Evolutionary conservation across 2,797 vertebrate species (phyloP).

Genomic region (Melanotaenia boesemani): DNA sequence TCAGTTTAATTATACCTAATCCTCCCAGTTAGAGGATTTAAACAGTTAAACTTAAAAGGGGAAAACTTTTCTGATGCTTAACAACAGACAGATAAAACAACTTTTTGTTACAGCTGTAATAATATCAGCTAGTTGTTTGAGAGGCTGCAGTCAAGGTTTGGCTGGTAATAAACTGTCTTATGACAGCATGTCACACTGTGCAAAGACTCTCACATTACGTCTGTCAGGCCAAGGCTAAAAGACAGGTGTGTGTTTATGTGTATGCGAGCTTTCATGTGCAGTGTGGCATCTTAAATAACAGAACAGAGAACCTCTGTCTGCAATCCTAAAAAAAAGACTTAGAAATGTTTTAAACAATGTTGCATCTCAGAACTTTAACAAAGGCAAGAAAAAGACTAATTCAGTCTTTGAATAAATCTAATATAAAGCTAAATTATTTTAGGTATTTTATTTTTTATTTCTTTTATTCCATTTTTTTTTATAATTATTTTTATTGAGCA

Average conservation of each 20-base stretch:
- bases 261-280: conserved; percentile 9
- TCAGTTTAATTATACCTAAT: background rate
- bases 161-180: conserved; percentile 25
- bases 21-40: background rate
- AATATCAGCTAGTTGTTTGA: no score
- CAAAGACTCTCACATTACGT: conserved; percentile 43
- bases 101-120: background rate
- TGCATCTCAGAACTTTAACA: no score
- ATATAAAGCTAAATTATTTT: no score
- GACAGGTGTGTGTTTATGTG: conserved; percentile 27
- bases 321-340: no score
- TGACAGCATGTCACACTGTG: conserved; percentile 8
- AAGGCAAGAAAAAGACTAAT: no score
- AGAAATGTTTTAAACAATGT: no score
- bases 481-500: no score
- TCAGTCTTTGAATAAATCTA: no score
- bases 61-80: background rate
- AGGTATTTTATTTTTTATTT: no score
- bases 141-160: conserved; percentile 18
- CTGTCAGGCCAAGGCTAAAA: conserved; percentile 35
- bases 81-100: background rate
- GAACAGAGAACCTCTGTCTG: background rate
- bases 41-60: background rate
- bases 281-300: background rate
- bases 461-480: no score